These are phyloP conservation scores for Gortyna flavago DNA, from an alignment of 2,888 invertebrate genomes.

Conservation along the genomic window DNA sequence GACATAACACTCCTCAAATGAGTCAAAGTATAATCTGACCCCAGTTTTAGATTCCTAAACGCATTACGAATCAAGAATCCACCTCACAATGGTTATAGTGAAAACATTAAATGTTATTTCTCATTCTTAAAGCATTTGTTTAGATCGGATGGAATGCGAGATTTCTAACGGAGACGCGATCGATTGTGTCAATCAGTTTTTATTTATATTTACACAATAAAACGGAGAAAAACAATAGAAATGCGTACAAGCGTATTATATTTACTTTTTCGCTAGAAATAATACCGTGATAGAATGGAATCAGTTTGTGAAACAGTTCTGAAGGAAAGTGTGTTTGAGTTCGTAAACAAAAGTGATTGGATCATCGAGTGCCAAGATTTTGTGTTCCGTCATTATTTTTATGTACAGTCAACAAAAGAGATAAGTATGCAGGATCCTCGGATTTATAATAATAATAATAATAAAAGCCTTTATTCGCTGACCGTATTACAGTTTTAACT, in stretches of 20 bases:
- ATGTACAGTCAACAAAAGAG: slow-evolving; percentile 2
- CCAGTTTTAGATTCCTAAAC: slow-evolving; percentile 66
- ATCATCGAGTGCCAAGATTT: slow-evolving; percentile 52
- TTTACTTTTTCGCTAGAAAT: slow-evolving; percentile 65
- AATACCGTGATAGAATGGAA: slow-evolving; percentile 70
- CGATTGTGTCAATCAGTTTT: slow-evolving; percentile 71
- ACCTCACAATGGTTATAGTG: slow-evolving; percentile 65
- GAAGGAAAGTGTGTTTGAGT: slow-evolving; percentile 47
- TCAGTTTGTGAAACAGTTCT: slow-evolving; percentile 53
- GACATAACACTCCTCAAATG: slow-evolving; percentile 10
- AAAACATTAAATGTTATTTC: slow-evolving; percentile 74
- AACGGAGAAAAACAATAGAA: slow-evolving; percentile 77
- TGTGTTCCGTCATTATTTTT: slow-evolving; percentile 53
- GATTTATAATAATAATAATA: no score
- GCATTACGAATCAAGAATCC: slow-evolving; percentile 69
- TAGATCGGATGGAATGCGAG: slow-evolving; percentile 75
- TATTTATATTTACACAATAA: slow-evolving; percentile 80
- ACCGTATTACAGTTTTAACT: no score
- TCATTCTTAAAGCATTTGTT: slow-evolving; percentile 73
- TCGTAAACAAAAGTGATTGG: slow-evolving; percentile 57
- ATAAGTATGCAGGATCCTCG: no score
- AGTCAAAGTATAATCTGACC: slow-evolving; percentile 51
- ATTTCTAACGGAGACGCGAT: slow-evolving; percentile 71
- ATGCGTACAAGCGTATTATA: slow-evolving; percentile 55
- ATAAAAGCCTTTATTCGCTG: no score